Evolutionary conservation across 2,113 vertebrate species (phyloP).

Genomic region (Dipodomys ordii): DNA sequence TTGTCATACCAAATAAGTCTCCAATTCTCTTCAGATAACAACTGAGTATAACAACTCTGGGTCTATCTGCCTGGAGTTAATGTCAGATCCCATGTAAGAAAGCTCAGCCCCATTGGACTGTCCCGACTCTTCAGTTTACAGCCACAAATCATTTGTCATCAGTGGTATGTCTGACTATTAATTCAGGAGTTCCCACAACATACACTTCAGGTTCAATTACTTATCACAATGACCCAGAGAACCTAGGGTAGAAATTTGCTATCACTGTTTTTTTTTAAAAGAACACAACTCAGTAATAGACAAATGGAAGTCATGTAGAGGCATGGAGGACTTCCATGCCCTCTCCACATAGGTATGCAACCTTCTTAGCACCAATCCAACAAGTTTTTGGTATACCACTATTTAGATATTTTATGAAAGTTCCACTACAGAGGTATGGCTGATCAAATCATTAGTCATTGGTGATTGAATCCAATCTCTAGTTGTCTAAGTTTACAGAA

Average conservation of each 20-base stretch:
- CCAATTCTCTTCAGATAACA: neutral
- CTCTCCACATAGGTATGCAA: neutral
- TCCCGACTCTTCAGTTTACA: neutral
- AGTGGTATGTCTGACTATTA: neutral
- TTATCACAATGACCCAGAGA: neutral
- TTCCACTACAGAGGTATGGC: neutral
- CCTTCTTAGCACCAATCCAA: neutral
- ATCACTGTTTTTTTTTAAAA: neutral
- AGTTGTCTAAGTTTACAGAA: too few relatives aligned
- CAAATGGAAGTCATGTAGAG: neutral
- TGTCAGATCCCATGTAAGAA: neutral
- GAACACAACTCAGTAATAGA: neutral
- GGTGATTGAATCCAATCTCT: neutral
- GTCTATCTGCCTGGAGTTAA: neutral
- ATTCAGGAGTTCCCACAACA: neutral
- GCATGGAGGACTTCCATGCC: too few relatives aligned
- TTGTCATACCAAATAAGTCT: neutral
- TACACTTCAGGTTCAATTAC: neutral
- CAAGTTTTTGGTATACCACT: neutral
- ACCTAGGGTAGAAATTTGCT: neutral
- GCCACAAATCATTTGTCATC: neutral
- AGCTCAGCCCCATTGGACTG: neutral
- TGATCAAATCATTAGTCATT: neutral
- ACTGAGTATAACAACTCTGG: neutral
- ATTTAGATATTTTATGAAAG: neutral